These are phyloP conservation scores for Corythaeola cristata DNA, from an alignment of 2,113 vertebrate genomes.

Conservation along the genomic window DNA sequence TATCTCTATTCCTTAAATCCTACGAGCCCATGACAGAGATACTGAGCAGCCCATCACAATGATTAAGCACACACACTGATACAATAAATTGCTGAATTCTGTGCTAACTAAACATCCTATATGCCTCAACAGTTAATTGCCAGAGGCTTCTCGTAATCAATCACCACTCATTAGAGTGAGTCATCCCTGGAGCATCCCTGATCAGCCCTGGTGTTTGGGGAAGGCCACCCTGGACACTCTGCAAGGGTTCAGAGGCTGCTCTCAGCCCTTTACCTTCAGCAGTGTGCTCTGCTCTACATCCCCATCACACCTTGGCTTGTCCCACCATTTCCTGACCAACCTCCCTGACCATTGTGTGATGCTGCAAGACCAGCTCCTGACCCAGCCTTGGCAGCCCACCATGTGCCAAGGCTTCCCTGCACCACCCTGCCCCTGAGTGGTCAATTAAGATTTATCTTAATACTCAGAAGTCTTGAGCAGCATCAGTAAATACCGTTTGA, in stretches of 20 bases:
- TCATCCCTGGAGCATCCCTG: not conserved
- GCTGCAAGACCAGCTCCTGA: not conserved
- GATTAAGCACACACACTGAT: fast-evolving
- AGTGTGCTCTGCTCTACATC: not conserved
- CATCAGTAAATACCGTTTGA: not conserved
- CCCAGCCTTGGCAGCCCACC: not conserved
- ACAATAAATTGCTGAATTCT: not conserved
- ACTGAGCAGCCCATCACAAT: fast-evolving
- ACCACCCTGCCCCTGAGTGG: too few relatives aligned
- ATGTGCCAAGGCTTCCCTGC: not conserved
- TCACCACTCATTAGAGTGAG: not conserved
- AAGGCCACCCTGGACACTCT: not conserved
- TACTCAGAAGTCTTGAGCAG: too few relatives aligned
- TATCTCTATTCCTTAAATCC: not conserved
- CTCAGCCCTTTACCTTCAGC: not conserved
- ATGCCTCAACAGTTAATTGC: not conserved
- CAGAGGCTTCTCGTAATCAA: not conserved
- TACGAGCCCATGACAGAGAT: fast-evolving
- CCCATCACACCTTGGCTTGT: not conserved
- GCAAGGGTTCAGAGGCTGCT: not conserved
- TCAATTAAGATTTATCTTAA: not conserved
- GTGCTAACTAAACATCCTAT: not conserved
- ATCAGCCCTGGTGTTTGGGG: not conserved
- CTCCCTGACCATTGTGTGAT: fast-evolving
- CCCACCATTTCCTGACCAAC: not conserved